Evolutionary conservation across 2,888 invertebrate species (phyloP).

Genomic region (Drosophila ustulata): DNA sequence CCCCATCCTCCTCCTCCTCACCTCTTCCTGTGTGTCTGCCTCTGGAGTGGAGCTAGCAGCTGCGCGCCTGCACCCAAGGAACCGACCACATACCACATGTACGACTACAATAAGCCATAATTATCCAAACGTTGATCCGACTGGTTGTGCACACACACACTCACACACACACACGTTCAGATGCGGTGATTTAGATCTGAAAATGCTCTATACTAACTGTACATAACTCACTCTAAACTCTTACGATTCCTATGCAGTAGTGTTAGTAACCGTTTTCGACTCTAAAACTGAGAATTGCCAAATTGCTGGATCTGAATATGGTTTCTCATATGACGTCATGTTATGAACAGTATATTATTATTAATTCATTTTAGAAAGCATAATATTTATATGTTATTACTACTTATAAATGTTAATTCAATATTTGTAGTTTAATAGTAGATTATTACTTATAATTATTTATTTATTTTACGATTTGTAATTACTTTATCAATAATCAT

Average conservation of each 20-base stretch:
- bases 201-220: conserved; percentile 41
- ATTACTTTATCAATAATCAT: too few relatives aligned
- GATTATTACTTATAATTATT: too few relatives aligned
- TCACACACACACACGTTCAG: neutral
- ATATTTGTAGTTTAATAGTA: too few relatives aligned
- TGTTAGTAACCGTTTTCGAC: conserved; percentile 15
- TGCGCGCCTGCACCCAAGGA: conserved; percentile 32
- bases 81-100: conserved; percentile 32
- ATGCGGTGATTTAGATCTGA: conserved; percentile 39
- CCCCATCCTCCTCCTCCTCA: neutral
- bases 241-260: conserved; percentile 8
- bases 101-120: conserved; percentile 74
- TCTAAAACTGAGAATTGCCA: neutral
- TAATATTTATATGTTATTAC: neutral
- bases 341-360: too few relatives aligned
- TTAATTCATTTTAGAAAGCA: neutral
- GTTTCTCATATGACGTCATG: neutral
- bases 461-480: too few relatives aligned
- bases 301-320: neutral
- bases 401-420: neutral
- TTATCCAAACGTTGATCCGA: conserved; percentile 67
- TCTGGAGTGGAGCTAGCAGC: conserved; percentile 26
- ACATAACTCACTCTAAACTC: conserved; percentile 29
- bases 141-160: conserved; percentile 38
- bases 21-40: neutral